Evolutionary conservation across 1,140 invertebrate species (phyloP), one percentile per base, ranked within the genome.

Genomic region (Homarus americanus): DNA sequence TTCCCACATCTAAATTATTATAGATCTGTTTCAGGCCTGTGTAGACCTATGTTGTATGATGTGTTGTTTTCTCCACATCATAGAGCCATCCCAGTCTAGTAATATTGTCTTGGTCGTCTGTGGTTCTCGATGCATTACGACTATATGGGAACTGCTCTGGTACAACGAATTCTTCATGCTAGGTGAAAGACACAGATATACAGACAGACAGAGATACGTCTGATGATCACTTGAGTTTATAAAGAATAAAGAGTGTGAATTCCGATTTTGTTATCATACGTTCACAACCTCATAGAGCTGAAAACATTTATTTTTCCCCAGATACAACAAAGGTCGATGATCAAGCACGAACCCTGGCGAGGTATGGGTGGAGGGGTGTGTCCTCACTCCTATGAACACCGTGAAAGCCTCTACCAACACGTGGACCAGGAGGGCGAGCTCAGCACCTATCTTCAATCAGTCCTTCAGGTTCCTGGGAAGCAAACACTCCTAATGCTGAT

Each of bases 331-430:
- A n/a, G n/a, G n/a, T n/a, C n/a, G n/a, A n/a, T n/a, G n/a, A n/a
- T n/a, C 78, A 24, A 82, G 73, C 91, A 87, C 76, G 28, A 91
- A 91, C 44, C 78, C 85, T 20, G 91, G 91, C 0, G 85, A 87
- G 15, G 84, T 91, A 79, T 91, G 91, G 91, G 72, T 91, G 53
- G 91, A 91, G 66, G 84, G n/a, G 49, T 73, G 76, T 73, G 84
- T 91, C 36, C 44, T 91, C 15, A 87, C 91, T 0, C 72, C 91
- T 4, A 87, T 91, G 84, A 91, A 91, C 58, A 78, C 44, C 4
- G 58, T 91, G 32, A 91, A 66, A 72, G 91, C 76, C 20, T 82
- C 84, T 28, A 73, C 76, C 41, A 91, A 82, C 32, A 91, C 91
- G 1, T 38, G 80, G 69, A 91, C 78, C 3, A 41, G 91, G 24